Conservation (phyloP, 2,888 invertebrate species). For the Megalurothrips usitatus region DNA sequence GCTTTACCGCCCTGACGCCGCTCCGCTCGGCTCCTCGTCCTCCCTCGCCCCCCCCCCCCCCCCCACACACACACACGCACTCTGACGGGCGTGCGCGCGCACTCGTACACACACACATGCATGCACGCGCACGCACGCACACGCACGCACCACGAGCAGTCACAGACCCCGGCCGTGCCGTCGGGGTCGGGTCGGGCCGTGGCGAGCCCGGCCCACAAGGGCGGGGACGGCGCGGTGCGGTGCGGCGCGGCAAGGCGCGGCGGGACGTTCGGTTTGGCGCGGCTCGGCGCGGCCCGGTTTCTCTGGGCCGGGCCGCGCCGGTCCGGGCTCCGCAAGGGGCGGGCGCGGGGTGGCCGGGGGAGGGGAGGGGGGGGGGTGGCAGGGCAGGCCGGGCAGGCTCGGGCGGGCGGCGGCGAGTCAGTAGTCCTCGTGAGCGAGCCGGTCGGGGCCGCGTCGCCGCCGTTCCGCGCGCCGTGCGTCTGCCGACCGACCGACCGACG, state of each 20-base stretch:
- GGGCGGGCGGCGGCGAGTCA: neutral
- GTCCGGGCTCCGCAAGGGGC: neutral
- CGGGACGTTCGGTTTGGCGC: neutral
- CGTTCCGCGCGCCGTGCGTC: neutral
- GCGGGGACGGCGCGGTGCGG: neutral
- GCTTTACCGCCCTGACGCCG: no score
- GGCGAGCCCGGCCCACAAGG: neutral
- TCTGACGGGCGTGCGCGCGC: no score
- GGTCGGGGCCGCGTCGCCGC: neutral
- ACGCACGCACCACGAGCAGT: no score
- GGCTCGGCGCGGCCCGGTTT: neutral
- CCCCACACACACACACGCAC: no score
- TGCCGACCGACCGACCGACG: no score
- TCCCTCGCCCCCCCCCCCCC: no score
- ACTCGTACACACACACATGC: no score
- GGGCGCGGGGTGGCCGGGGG: neutral
- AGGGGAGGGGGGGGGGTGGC: no score
- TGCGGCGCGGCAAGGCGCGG: neutral
- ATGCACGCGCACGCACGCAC: no score
- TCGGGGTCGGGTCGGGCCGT: neutral
- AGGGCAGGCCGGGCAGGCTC: no score
- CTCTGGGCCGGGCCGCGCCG: neutral
- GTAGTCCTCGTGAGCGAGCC: neutral
- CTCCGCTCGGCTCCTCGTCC: no score
- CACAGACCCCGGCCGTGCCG: neutral